Conservation (phyloP, 2,797 vertebrate genomes). For the Melanotaenia trifasciata region DNA sequence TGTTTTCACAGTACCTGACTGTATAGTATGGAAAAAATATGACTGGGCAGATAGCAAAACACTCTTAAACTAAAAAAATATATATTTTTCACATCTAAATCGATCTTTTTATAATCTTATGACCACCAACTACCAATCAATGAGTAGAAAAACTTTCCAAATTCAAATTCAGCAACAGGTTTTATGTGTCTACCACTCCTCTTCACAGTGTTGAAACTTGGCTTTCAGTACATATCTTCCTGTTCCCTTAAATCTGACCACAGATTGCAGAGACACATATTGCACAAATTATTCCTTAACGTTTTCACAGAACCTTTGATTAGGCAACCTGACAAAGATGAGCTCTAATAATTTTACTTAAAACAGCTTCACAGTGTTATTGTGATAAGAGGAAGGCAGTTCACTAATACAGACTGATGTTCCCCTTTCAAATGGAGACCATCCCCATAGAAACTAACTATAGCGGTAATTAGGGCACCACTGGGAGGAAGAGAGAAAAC, state of each 20-base stretch:
- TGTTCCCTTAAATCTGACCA: slow-evolving; percentile 32
- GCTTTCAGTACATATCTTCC: slow-evolving; percentile 41
- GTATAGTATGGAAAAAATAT: neutral
- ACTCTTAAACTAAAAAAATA: neutral
- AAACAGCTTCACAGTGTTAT: neutral
- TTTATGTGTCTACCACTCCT: neutral
- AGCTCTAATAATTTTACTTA: neutral
- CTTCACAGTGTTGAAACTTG: slow-evolving; percentile 41
- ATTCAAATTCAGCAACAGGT: neutral
- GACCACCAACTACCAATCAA: neutral
- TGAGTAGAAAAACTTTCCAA: neutral
- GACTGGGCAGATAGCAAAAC: neutral
- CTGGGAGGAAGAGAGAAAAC: slow-evolving; percentile 53
- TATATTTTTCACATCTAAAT: neutral
- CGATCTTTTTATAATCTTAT: neutral
- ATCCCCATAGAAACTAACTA: slow-evolving; percentile 47
- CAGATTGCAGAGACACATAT: slow-evolving; percentile 11
- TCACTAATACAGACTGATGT: neutral
- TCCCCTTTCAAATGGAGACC: slow-evolving; percentile 41
- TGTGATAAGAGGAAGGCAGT: neutral
- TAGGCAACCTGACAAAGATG: neutral
- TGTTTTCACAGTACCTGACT: neutral
- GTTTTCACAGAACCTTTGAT: slow-evolving; percentile 3
- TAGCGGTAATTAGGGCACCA: slow-evolving; percentile 52
- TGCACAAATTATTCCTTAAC: slow-evolving; percentile 7